Evolutionary conservation across 2,888 invertebrate genomes (phyloP), one percentile per base, ranked within the genome.

Genomic region (Sphaeridia pumilis): DNA sequence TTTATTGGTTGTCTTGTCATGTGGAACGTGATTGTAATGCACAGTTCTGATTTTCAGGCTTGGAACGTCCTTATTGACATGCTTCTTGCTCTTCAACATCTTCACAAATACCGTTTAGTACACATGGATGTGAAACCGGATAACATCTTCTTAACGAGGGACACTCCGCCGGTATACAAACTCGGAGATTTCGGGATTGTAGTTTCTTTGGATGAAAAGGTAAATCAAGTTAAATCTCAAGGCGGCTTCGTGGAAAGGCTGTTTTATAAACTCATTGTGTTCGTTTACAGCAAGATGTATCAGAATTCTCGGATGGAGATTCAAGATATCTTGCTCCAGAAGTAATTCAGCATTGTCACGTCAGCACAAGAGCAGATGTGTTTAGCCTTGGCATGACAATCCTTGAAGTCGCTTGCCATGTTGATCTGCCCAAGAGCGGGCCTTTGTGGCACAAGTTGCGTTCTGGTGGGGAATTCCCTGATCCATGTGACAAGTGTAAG

Each of bases 81-180:
- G 52, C 67, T 70, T 34, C 68, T 76, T 72, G 83, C 80, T 20
- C 68, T 84, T 2, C 76, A 80, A 64, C 80, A 80, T 66, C 70
- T 86, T 22, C 85, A 85, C 67, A 76, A 76, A 56, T 74, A 77
- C 47, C 75, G 79, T 67, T 72, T 83, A 31, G 74, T 84, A 31
- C 85, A 85, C 67, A 73, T 84, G 69, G 85, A 85, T 70, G 80
- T 86, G 34, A 85, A 86, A 69, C 78, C 84, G 42, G 84, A 82
- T 48, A 85, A 86, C 69, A 82, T 86, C 46, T 76, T 85, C 65
- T 75, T 85, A 52, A 75, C 78, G 4, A 73, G 74, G 55, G 76
- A 79, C 65, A 76, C 77, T 24, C 67, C 73, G n/a, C 68, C 68
- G n/a, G 52, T 61, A 3, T 84, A 80, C 68, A 85, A 86, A 68